phyloP scores from a whole-genome alignment of 2,113 vertebrate genomes.

The Scolopax mira region DNA sequence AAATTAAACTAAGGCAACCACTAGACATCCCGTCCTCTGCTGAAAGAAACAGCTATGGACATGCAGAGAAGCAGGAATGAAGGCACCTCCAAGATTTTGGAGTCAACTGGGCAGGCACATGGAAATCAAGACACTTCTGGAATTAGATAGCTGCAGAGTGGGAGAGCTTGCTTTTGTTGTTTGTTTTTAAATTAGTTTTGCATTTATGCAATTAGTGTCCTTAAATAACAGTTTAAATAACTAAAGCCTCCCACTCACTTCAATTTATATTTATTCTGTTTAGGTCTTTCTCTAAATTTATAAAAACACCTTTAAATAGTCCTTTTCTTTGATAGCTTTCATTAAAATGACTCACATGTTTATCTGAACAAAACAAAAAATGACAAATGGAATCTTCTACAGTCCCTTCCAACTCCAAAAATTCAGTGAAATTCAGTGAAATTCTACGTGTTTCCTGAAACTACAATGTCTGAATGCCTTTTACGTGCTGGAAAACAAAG shows the following conservation, averaged over 20 bases:
- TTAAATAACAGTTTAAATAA: neutral
- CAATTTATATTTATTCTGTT: neutral
- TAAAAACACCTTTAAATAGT: neutral
- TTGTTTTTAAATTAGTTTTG: neutral
- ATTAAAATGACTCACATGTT: neutral
- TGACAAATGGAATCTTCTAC: neutral
- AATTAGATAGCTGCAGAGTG: neutral
- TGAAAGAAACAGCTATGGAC: neutral
- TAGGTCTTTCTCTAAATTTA: neutral
- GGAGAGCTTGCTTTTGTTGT: neutral
- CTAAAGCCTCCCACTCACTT: neutral
- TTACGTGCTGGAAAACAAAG: neutral
- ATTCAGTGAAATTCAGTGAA: too few species aligned
- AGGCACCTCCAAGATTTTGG: neutral
- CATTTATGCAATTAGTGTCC: neutral
- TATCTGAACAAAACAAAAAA: neutral
- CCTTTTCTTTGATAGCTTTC: neutral
- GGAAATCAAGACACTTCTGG: neutral
- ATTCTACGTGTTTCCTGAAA: neutral
- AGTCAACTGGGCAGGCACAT: neutral
- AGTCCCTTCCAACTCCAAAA: too few species aligned
- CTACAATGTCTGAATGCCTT: neutral
- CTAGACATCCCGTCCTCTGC: neutral
- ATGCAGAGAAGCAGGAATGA: neutral
- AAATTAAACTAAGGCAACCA: neutral